Percentiles rank a stretch among this genome's conserved stretches.
Evolutionary conservation across 2,113 vertebrate species (phyloP).

Genomic region (Sula dactylatra): DNA sequence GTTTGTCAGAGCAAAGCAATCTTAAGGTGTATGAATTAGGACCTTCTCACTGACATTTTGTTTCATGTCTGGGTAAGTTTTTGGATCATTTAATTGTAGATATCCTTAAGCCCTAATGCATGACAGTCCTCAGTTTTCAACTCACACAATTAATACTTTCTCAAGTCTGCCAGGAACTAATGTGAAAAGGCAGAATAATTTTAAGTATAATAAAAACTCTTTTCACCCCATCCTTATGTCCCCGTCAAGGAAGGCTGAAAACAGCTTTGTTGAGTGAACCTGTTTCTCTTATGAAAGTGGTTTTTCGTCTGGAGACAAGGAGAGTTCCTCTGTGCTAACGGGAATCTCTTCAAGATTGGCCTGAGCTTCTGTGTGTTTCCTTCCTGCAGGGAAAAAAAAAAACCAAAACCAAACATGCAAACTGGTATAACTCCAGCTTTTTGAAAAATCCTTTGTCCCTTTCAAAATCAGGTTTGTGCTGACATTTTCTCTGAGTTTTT

Average conservation of each 20-base stretch:
- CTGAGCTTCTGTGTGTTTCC: not conserved
- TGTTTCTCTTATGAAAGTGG: not conserved
- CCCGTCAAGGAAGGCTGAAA: not conserved
- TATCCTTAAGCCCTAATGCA: not conserved
- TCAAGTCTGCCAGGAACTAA: not conserved
- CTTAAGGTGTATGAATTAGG: not conserved
- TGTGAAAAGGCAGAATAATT: not conserved
- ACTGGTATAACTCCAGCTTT: not conserved
- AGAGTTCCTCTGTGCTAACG: not conserved
- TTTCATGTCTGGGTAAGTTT: not conserved
- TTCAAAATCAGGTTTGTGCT: not conserved
- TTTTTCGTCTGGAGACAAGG: not conserved
- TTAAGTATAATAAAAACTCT: not conserved
- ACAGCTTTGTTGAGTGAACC: not conserved
- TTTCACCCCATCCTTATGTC: not conserved
- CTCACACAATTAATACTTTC: not conserved
- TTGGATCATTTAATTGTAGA: not conserved
- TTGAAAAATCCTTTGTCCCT: not conserved
- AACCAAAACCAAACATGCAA: not conserved
- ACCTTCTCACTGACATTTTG: not conserved
- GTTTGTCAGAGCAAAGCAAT: not conserved
- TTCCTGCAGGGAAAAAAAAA: not conserved
- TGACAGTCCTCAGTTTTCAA: not conserved
- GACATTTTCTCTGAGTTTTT: not conserved
- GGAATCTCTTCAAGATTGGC: not conserved